Evolutionary conservation across 2,888 invertebrate genomes (phyloP).

Genomic region (Lottia scabra): DNA sequence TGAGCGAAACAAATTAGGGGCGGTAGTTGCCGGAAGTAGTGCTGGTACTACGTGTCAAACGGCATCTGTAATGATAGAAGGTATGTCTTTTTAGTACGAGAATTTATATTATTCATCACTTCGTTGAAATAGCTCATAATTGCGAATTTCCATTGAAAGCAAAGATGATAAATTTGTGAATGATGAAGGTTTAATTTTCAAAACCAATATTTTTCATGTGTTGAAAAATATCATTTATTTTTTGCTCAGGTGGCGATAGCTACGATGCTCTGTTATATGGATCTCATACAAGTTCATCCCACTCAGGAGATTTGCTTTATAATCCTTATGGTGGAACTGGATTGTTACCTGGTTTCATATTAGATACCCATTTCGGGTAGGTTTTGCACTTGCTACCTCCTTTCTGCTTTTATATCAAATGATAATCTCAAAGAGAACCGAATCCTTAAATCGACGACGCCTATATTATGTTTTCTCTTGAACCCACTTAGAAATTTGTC

Average conservation of each 20-base stretch:
- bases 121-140: too few relatives aligned
- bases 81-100: slow-evolving; percentile 24
- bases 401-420: too few relatives aligned
- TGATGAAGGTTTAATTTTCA: too few relatives aligned
- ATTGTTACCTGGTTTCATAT: slow-evolving; percentile 40
- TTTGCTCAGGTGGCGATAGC: slow-evolving; percentile 43
- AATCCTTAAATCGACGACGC: too few relatives aligned
- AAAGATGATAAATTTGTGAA: too few relatives aligned
- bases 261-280: slow-evolving; percentile 46
- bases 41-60: slow-evolving; percentile 45
- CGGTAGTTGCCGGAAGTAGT: slow-evolving; percentile 48
- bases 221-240: too few relatives aligned
- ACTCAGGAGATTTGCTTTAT: slow-evolving; percentile 39
- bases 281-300: slow-evolving; percentile 20
- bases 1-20: slow-evolving; percentile 40
- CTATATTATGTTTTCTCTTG: too few relatives aligned
- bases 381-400: too few relatives aligned
- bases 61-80: slow-evolving; percentile 41
- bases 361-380: slow-evolving; percentile 55
- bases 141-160: too few relatives aligned
- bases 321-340: slow-evolving; percentile 44
- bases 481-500: too few relatives aligned
- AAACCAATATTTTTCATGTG: too few relatives aligned
- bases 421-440: too few relatives aligned
- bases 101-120: not conserved